Percentiles rank a stretch among this genome's conserved stretches.
Conservation (phyloP, 53 echinoderm and acorn worm genomes). For the Temnopleurus reevesii region DNA sequence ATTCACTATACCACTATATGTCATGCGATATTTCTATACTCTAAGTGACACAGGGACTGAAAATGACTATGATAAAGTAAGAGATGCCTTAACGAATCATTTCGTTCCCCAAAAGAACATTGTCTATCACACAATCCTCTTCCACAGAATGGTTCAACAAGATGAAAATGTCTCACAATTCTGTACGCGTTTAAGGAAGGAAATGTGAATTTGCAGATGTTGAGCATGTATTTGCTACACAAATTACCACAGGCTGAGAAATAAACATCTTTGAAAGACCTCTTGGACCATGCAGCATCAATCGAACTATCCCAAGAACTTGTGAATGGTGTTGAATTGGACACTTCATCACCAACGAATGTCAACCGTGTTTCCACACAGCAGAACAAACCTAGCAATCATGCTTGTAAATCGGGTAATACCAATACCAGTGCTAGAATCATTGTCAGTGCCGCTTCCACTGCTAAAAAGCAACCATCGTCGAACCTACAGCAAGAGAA, state of each 20-base stretch:
- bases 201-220: constrained; percentile 61
- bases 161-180: constrained; percentile 63
- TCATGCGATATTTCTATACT: no score
- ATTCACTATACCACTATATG: no score
- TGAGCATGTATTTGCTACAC: constrained; percentile 64
- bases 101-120: constrained; percentile 60
- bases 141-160: constrained; percentile 51
- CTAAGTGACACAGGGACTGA: constrained; percentile 47
- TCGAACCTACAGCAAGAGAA: not conserved
- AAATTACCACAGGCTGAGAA: constrained; percentile 68
- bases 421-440: no score
- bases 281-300: constrained; percentile 20
- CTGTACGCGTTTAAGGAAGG: not conserved
- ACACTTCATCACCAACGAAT: not conserved
- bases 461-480: no score
- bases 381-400: not conserved
- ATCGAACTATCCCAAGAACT: constrained; percentile 30
- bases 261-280: not conserved
- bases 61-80: constrained; percentile 58
- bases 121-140: constrained; percentile 69
- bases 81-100: constrained; percentile 50
- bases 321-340: constrained; percentile 19
- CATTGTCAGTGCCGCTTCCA: no score
- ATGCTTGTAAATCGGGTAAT: no score
- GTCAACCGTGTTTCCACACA: constrained; percentile 2